A percentile compares a stretch with the other conserved stretches of the same genome.
Conservation (phyloP, 1,140 invertebrate genomes). For the Orussus abietinus region DNA sequence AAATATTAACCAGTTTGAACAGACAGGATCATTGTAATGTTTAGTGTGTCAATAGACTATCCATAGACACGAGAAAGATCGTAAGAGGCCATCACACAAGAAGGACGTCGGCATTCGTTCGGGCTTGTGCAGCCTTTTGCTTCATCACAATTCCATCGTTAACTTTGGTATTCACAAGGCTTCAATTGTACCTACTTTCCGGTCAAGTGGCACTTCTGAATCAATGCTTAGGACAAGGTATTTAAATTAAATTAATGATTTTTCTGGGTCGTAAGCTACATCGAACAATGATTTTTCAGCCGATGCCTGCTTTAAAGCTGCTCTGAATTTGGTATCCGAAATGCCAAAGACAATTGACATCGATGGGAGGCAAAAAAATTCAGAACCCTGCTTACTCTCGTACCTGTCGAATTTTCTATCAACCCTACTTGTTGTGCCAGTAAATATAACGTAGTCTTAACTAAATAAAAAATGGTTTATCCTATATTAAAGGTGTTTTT, state of each 20-base stretch:
- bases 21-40: slow-evolving; percentile 18
- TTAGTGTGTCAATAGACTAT: slow-evolving; percentile 75
- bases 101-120: slow-evolving; percentile 79
- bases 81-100: slow-evolving; percentile 75
- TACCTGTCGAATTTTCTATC: slow-evolving; percentile 79
- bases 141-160: slow-evolving; percentile 96
- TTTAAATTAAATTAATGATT: slow-evolving; percentile 5
- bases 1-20: no score
- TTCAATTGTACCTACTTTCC: slow-evolving; percentile 82
- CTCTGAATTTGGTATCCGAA: slow-evolving; percentile 75
- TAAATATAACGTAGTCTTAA: slow-evolving; percentile 49
- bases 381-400: slow-evolving; percentile 68
- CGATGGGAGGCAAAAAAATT: slow-evolving; percentile 68
- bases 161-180: slow-evolving; percentile 66
- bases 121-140: slow-evolving; percentile 92
- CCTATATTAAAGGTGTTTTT: slow-evolving; percentile 14
- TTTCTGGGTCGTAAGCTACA: slow-evolving; percentile 18
- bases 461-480: slow-evolving; percentile 6
- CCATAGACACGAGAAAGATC: slow-evolving; percentile 69
- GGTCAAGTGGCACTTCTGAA: slow-evolving; percentile 87
- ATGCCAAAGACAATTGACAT: slow-evolving; percentile 72
- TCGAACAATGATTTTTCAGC: slow-evolving; percentile 57
- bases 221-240: slow-evolving; percentile 89
- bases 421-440: slow-evolving; percentile 79
- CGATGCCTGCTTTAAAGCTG: slow-evolving; percentile 89